Evolutionary conservation across 2,888 invertebrate genomes (phyloP).

Genomic region (Tiliacea citrago): DNA sequence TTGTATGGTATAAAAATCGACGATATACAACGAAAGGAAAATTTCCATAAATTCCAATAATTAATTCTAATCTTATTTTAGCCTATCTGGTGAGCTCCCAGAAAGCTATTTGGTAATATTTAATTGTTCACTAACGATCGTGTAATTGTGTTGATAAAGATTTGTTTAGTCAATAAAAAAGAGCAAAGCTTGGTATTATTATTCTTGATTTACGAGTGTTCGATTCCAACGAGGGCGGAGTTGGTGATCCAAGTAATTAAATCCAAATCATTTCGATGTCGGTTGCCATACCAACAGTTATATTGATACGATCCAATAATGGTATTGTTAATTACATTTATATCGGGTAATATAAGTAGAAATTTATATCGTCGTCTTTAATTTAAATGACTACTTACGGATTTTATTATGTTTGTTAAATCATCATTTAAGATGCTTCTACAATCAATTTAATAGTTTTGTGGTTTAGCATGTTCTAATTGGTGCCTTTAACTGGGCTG

Average conservation of each 20-base stretch:
- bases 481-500: slow-evolving; percentile 74
- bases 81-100: slow-evolving; percentile 62
- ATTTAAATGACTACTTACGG: slow-evolving; percentile 75
- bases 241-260: slow-evolving; percentile 85
- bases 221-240: slow-evolving; percentile 82
- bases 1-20: not conserved
- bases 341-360: slow-evolving; percentile 73
- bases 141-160: slow-evolving; percentile 89
- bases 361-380: slow-evolving; percentile 73
- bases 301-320: slow-evolving; percentile 81
- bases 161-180: slow-evolving; percentile 85
- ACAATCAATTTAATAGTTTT: slow-evolving; percentile 72
- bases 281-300: slow-evolving; percentile 79
- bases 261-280: slow-evolving; percentile 83
- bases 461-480: slow-evolving; percentile 76
- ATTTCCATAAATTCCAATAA: not conserved
- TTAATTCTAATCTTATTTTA: slow-evolving; percentile 21
- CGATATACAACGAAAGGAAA: not conserved
- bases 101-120: slow-evolving; percentile 77
- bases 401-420: slow-evolving; percentile 71
- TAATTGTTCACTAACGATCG: slow-evolving; percentile 84
- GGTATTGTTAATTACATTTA: slow-evolving; percentile 81
- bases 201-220: slow-evolving; percentile 85
- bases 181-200: slow-evolving; percentile 81
- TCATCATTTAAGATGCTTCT: slow-evolving; percentile 72